These are phyloP conservation scores for Chelidonichthys spinosus DNA, from an alignment of 2,797 vertebrate genomes.

Conservation along the genomic window DNA sequence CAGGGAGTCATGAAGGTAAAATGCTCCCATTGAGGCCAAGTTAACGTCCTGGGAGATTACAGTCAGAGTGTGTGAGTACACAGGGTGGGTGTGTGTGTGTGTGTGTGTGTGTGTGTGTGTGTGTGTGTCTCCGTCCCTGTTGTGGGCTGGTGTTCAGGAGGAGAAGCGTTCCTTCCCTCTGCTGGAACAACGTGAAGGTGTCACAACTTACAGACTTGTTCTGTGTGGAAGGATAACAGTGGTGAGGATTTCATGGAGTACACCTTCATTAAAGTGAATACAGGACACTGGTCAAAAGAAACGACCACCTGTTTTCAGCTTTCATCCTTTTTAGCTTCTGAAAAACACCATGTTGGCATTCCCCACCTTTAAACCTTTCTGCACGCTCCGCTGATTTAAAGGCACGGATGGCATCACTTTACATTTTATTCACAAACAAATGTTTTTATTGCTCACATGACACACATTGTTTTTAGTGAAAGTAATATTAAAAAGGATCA, in stretches of 20 bases:
- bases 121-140: constrained; percentile 37
- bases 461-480: too few relatives aligned
- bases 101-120: constrained; percentile 50
- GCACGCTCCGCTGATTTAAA: constrained; percentile 16
- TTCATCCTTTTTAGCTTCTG: background rate
- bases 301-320: background rate
- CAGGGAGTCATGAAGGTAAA: constrained; percentile 64
- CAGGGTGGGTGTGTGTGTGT: constrained; percentile 34
- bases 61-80: constrained; percentile 41
- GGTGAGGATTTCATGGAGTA: background rate
- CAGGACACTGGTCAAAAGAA: background rate
- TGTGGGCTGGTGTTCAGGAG: constrained; percentile 62
- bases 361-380: constrained; percentile 30
- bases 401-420: too few relatives aligned
- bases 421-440: too few relatives aligned
- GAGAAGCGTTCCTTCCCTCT: constrained; percentile 6
- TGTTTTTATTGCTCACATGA: too few relatives aligned
- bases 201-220: constrained; percentile 32
- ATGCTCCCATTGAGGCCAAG: constrained; percentile 46
- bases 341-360: constrained; percentile 1
- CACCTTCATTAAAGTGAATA: constrained; percentile 8
- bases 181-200: constrained; percentile 41
- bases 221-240: constrained; percentile 12
- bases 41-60: constrained; percentile 61
- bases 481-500: too few relatives aligned